A percentile compares a stretch with the other conserved stretches of the same genome.
Evolutionary conservation across 92 coral and sea anemone genomes (phyloP).

Genomic region (Epizoanthus ramosus): DNA sequence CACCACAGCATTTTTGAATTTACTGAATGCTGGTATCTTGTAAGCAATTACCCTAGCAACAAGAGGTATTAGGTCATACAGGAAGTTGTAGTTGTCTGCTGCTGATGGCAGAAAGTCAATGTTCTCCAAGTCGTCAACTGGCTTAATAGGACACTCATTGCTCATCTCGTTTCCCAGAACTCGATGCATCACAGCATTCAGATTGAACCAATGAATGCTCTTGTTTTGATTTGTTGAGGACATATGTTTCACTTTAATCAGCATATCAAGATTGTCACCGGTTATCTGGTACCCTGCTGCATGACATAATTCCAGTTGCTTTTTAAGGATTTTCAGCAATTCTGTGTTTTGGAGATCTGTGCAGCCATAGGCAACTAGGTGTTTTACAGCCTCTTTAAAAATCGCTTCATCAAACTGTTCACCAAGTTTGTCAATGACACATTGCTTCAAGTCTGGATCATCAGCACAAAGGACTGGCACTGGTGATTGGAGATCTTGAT

Average conservation of each 20-base stretch:
- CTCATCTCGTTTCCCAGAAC: slow-evolving; percentile 29
- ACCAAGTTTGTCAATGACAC: background rate
- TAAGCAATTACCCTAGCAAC: slow-evolving; percentile 31
- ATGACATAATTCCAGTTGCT: slow-evolving; percentile 1
- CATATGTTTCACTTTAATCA: slow-evolving; percentile 58
- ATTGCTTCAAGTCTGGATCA: background rate
- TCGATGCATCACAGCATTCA: slow-evolving; percentile 52
- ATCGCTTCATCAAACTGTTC: slow-evolving; percentile 31
- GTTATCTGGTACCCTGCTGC: slow-evolving; percentile 52
- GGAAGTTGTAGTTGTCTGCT: slow-evolving; percentile 43
- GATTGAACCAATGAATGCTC: slow-evolving; percentile 57
- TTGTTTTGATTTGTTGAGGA: slow-evolving; percentile 45
- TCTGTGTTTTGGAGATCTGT: slow-evolving; percentile 21
- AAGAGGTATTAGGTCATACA: slow-evolving; percentile 53
- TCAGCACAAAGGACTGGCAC: too few species aligned
- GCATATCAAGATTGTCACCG: slow-evolving; percentile 58
- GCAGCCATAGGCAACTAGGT: slow-evolving; percentile 31
- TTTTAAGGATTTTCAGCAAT: background rate
- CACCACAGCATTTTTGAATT: slow-evolving; percentile 36
- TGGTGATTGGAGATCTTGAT: too few species aligned
- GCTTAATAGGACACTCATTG: slow-evolving; percentile 4
- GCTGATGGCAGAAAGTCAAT: slow-evolving; percentile 57
- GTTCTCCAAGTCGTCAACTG: slow-evolving; percentile 54
- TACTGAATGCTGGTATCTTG: slow-evolving; percentile 45
- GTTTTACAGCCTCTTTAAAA: slow-evolving; percentile 24